phyloP scores from a whole-genome alignment of 2,113 vertebrate species.

The Toxotes jaculatrix region DNA sequence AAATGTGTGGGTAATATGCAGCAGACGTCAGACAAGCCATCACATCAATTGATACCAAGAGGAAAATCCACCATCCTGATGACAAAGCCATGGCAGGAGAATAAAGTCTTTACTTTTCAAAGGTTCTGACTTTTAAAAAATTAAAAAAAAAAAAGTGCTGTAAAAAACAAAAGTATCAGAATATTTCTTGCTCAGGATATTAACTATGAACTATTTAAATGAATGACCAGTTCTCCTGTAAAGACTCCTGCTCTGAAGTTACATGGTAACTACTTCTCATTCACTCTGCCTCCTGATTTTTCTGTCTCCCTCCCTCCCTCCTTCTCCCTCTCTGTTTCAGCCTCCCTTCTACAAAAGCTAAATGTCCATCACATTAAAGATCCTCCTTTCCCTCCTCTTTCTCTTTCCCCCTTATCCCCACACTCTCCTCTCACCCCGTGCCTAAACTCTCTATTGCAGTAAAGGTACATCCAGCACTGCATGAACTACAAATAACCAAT shows the following conservation, averaged over 20 bases:
- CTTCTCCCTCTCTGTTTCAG: slow-evolving; percentile 57
- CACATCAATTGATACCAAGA: slow-evolving; percentile 74
- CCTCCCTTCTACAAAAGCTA: slow-evolving; percentile 66
- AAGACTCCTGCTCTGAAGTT: slow-evolving; percentile 40
- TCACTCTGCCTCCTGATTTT: slow-evolving; percentile 55
- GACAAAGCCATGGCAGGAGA: slow-evolving; percentile 62
- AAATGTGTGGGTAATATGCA: slow-evolving; percentile 79
- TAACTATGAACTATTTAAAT: background rate
- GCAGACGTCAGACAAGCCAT: slow-evolving; percentile 68
- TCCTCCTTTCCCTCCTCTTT: slow-evolving; percentile 60
- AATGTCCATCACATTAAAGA: slow-evolving; percentile 61
- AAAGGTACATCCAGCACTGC: slow-evolving; percentile 16
- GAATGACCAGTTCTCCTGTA: background rate
- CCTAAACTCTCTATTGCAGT: slow-evolving; percentile 14
- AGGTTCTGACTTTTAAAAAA: background rate
- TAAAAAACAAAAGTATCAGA: background rate
- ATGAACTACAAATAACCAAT: slow-evolving; percentile 11
- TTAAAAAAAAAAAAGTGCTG: background rate
- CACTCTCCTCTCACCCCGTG: slow-evolving; percentile 30
- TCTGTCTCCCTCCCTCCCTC: slow-evolving; percentile 43
- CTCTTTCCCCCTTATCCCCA: background rate
- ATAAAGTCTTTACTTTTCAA: too few species aligned
- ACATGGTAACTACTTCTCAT: slow-evolving; percentile 41
- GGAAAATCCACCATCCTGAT: slow-evolving; percentile 58
- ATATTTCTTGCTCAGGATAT: background rate